phyloP scores from a whole-genome alignment of 2,888 invertebrate genomes.

The Leucoptera coffeella region DNA sequence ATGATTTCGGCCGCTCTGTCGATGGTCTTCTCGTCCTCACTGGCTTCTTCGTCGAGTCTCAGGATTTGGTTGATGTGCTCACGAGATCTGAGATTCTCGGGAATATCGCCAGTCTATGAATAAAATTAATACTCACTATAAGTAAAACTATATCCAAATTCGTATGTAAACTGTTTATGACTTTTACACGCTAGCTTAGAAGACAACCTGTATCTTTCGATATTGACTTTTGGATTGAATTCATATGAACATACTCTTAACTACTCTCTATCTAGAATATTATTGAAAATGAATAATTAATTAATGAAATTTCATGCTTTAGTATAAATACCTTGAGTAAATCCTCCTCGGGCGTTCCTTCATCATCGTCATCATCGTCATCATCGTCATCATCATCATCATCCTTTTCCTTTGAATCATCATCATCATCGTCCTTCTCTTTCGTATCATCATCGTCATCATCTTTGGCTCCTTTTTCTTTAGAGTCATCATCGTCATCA shows the following conservation, averaged over 20 bases:
- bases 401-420: conserved; percentile 12
- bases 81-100: conserved; percentile 69
- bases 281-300: too few relatives aligned
- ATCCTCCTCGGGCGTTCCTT: conserved; percentile 59
- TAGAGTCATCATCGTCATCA: conserved; percentile 14
- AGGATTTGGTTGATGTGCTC: conserved; percentile 76
- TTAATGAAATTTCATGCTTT: too few relatives aligned
- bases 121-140: too few relatives aligned
- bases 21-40: conserved; percentile 63
- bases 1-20: conserved; percentile 71
- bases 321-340: conserved; percentile 45
- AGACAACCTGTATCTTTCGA: too few relatives aligned
- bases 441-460: conserved; percentile 9
- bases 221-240: too few relatives aligned
- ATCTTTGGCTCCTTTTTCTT: conserved; percentile 13
- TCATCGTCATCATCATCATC: conserved; percentile 13
- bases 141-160: too few relatives aligned
- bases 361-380: conserved; percentile 18
- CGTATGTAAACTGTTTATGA: too few relatives aligned
- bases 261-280: too few relatives aligned
- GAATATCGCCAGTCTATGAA: conserved; percentile 63
- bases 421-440: conserved; percentile 9
- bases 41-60: conserved; percentile 70
- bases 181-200: too few relatives aligned
- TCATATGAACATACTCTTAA: too few relatives aligned